phyloP scores from a whole-genome alignment of 2,797 vertebrate species.

The Pipistrellus pygmaeus region DNA sequence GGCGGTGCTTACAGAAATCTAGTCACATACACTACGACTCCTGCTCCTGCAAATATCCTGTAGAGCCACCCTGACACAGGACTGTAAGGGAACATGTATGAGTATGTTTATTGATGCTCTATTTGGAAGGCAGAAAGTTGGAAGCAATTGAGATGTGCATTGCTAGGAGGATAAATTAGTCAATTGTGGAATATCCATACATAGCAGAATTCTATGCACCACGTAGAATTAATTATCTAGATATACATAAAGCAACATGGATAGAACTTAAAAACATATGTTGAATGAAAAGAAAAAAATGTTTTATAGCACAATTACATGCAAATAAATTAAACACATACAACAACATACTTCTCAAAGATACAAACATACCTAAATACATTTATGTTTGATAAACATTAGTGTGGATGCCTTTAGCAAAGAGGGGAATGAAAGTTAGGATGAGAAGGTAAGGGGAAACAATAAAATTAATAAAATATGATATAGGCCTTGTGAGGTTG shows the following conservation, averaged over 20 bases:
- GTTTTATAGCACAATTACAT: neutral
- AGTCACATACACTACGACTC: neutral
- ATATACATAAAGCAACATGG: neutral
- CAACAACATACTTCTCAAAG: constrained; percentile 24
- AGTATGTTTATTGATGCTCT: neutral
- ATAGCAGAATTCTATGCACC: neutral
- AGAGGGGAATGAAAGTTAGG: neutral
- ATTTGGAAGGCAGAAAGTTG: neutral
- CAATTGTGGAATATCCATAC: neutral
- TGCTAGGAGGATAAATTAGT: constrained; percentile 6
- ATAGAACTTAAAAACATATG: constrained; percentile 33
- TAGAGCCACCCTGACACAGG: neutral
- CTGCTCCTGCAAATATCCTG: neutral
- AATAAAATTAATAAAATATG: constrained; percentile 56
- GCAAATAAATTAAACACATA: neutral
- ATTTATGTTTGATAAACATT: constrained; percentile 39
- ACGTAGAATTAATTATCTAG: neutral
- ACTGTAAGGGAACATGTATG: neutral
- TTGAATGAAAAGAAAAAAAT: neutral
- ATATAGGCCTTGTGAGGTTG: neutral
- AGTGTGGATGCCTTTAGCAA: neutral
- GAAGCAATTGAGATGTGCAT: neutral
- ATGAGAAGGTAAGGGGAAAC: constrained; percentile 35
- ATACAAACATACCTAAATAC: constrained; percentile 28
- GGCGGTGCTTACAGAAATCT: constrained; percentile 6